Conservation (phyloP, 2,797 vertebrate genomes). For the Cynopterus sphinx region DNA sequence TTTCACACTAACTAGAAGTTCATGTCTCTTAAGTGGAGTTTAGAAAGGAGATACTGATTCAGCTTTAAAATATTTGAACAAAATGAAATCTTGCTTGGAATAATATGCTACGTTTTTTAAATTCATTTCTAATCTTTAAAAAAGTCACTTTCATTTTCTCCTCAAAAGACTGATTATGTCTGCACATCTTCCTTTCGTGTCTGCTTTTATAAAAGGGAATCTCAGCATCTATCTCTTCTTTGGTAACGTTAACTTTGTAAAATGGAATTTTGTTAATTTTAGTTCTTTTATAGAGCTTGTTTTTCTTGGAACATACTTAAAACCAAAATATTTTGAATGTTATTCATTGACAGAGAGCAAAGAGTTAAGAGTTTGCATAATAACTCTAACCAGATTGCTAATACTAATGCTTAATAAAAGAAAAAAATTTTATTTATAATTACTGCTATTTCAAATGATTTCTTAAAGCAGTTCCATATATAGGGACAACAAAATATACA, state of each 20-base stretch:
- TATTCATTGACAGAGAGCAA: constrained; percentile 55
- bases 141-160: neutral
- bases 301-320: constrained; percentile 68
- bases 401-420: neutral
- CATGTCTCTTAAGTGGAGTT: neutral
- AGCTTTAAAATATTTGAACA: constrained; percentile 10
- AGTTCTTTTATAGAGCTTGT: constrained; percentile 55
- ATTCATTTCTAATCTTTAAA: constrained; percentile 47
- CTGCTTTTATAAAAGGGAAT: neutral
- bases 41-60: constrained; percentile 7
- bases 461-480: neutral
- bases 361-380: constrained; percentile 28
- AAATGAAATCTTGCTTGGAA: neutral
- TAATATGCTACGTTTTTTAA: neutral
- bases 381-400: constrained; percentile 14
- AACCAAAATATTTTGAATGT: constrained; percentile 69
- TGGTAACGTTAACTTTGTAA: constrained; percentile 32
- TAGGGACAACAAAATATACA: neutral
- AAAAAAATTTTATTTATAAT: neutral
- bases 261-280: constrained; percentile 63
- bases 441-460: neutral
- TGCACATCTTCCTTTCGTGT: neutral
- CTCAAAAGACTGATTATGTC: constrained; percentile 15
- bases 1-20: neutral
- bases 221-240: neutral